phyloP scores from a whole-genome alignment of 2,888 invertebrate species.

The Platycheirus albimanus region DNA sequence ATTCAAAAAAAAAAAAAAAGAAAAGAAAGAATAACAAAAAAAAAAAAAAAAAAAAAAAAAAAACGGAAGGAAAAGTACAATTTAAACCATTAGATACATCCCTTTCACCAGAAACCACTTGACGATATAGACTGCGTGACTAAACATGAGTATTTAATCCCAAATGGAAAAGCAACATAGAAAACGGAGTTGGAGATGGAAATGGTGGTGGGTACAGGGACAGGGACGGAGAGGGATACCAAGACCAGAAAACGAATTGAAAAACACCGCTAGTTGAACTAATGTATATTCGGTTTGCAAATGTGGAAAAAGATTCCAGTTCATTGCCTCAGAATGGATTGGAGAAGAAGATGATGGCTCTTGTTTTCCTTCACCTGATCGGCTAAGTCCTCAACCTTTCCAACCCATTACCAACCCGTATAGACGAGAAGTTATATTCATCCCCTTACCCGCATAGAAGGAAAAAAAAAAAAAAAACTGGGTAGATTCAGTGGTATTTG shows the following conservation, averaged over 20 bases:
- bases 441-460: background rate
- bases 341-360: constrained; percentile 68
- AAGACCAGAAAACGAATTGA: constrained; percentile 56
- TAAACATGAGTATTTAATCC: constrained; percentile 72
- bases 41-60: constrained; percentile 2
- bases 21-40: constrained; percentile 11
- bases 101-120: constrained; percentile 67
- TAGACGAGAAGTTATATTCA: background rate
- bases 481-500: constrained; percentile 51
- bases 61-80: constrained; percentile 26
- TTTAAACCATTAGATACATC: constrained; percentile 62
- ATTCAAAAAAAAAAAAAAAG: constrained; percentile 33
- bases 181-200: too few relatives aligned
- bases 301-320: constrained; percentile 72
- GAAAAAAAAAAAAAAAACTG: constrained; percentile 23
- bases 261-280: constrained; percentile 69
- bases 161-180: constrained; percentile 65
- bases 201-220: too few relatives aligned
- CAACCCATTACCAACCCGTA: constrained; percentile 22
- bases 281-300: constrained; percentile 73
- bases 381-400: constrained; percentile 51
- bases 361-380: constrained; percentile 66
- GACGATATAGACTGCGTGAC: constrained; percentile 69
- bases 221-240: constrained; percentile 32
- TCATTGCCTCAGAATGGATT: constrained; percentile 71